Evolutionary conservation across 2,888 invertebrate genomes (phyloP), one percentile per base, ranked within the genome.

Genomic region (Cheilosia soror): DNA sequence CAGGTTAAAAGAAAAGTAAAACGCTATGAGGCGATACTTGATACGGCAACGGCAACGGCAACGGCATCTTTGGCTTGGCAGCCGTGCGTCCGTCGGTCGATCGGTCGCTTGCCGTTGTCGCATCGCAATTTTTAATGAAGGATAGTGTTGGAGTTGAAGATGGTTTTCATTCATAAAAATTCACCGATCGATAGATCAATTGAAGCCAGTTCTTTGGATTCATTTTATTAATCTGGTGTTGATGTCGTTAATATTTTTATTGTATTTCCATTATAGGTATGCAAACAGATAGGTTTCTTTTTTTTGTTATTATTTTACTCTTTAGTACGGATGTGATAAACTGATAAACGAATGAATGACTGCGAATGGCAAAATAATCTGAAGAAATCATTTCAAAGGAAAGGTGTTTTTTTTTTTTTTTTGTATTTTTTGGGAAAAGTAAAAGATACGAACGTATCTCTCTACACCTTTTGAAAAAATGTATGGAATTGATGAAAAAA

Each of bases 1-100:
- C 83, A 68, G 72, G 78, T 83, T 78, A 66, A 79, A 72, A 72
- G 73, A 83, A 83, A 83, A 83, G 83, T 83, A 78, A 83, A 83
- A 79, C 51, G 73, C 44, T 44, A 60, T 60, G 63, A 82, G 71
- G 44, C 42, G n/a, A 68, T 68, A 49, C 49, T 66, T 66, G 42
- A 71, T 63, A 63, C 47, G 29, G 20, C 20, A 20, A 20, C 20
- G 20, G 20, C 20, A 20, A 20, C 20, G 20, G 2, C 20, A 20
- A 20, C 20, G 20, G 33, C 47, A 33, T 33, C 62, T 27, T 25
- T 55, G 31, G 51, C 58, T 20, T 53, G 6, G 4, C 25, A 42
- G 25, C 13, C 53, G 53, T 42, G 20, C 20, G 20, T 20, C 20
- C 1, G 2, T 20, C 20, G 20, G 20, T 20, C 20, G 20, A 20